These are phyloP conservation scores for Catocala sponsa DNA, from an alignment of 2,888 invertebrate species.

Conservation along the genomic window DNA sequence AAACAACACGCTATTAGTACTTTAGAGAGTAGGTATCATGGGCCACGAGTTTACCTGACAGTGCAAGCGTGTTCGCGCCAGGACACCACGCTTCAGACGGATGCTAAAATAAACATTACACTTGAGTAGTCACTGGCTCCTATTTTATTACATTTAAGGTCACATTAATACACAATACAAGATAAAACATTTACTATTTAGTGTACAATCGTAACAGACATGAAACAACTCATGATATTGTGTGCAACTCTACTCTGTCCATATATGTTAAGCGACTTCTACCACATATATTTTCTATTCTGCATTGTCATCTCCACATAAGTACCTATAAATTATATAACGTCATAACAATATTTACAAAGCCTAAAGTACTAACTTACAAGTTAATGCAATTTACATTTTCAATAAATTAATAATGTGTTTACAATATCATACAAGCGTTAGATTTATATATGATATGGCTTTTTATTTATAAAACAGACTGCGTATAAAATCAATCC, in stretches of 20 bases:
- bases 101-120: slow-evolving; percentile 45
- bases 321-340: slow-evolving; percentile 87
- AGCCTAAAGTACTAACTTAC: slow-evolving; percentile 86
- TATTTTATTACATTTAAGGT: slow-evolving; percentile 60
- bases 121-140: slow-evolving; percentile 41
- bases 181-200: slow-evolving; percentile 80
- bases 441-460: slow-evolving; percentile 85
- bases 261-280: slow-evolving; percentile 75
- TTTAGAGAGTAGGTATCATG: slow-evolving; percentile 62
- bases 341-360: slow-evolving; percentile 88
- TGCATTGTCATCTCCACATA: slow-evolving; percentile 75
- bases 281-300: slow-evolving; percentile 79
- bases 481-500: slow-evolving; percentile 74
- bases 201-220: slow-evolving; percentile 77
- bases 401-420: slow-evolving; percentile 84
- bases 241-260: slow-evolving; percentile 80
- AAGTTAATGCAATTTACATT: slow-evolving; percentile 86
- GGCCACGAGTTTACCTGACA: slow-evolving; percentile 47
- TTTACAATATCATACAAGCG: slow-evolving; percentile 87
- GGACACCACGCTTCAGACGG: slow-evolving; percentile 19
- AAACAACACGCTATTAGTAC: slow-evolving; percentile 76
- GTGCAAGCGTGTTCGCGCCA: slow-evolving; percentile 43
- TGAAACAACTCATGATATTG: slow-evolving; percentile 67
- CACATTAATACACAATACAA: slow-evolving; percentile 83
- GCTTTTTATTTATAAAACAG: slow-evolving; percentile 78